Conservation (phyloP, 2,113 vertebrate species). For the Gambusia affinis region DNA sequence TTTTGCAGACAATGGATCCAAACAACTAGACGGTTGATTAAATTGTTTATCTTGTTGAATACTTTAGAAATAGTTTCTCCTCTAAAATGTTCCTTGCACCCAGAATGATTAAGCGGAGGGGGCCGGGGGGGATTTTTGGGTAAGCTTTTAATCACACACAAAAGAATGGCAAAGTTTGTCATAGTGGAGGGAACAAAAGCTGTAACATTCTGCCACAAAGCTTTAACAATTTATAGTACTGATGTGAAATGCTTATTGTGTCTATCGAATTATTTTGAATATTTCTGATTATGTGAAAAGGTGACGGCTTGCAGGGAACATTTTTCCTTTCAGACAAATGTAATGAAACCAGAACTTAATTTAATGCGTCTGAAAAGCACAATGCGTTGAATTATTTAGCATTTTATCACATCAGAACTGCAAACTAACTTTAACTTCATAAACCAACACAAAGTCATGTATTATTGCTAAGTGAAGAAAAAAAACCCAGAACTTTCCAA, state of each 20-base stretch:
- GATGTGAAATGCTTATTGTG: no score
- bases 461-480: background rate
- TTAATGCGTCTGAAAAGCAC: background rate
- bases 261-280: no score
- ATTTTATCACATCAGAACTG: no score
- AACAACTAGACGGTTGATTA: conserved; percentile 40
- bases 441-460: background rate
- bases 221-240: background rate
- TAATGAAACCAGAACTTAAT: background rate
- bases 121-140: background rate
- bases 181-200: background rate
- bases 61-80: conserved; percentile 22
- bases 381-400: no score
- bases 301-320: background rate
- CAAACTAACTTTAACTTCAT: background rate
- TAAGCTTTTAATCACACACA: conserved; percentile 15
- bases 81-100: conserved; percentile 9
- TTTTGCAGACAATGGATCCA: conserved; percentile 21
- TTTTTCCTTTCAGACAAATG: background rate
- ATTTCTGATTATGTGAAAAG: background rate
- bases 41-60: conserved; percentile 24
- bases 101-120: conserved; percentile 11
- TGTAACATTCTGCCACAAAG: background rate
- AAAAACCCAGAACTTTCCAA: background rate
- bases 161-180: background rate